Evolutionary conservation across 1,140 invertebrate genomes (phyloP).

Genomic region (Sitobion miscanthi): DNA sequence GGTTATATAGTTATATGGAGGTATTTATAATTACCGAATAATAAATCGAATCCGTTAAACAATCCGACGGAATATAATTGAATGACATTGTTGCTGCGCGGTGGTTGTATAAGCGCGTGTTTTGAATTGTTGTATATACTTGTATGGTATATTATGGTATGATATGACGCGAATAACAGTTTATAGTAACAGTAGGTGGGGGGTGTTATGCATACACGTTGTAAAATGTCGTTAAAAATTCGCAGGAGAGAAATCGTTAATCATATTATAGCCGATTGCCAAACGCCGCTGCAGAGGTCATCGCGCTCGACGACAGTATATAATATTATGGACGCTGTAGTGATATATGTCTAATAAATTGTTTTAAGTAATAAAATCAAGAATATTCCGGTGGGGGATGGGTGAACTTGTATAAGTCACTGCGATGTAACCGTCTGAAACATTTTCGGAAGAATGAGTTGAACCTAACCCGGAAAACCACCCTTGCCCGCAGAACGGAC

Average conservation of each 20-base stretch:
- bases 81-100: neutral
- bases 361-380: neutral
- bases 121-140: neutral
- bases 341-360: neutral
- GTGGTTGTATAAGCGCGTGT: neutral
- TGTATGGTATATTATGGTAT: neutral
- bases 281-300: neutral
- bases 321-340: neutral
- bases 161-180: neutral
- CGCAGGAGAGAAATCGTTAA: constrained; percentile 16
- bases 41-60: constrained; percentile 34
- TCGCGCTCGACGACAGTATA: neutral
- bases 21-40: neutral
- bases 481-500: neutral
- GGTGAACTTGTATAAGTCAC: neutral
- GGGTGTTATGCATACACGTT: neutral
- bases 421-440: neutral
- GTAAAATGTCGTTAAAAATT: neutral
- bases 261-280: constrained; percentile 24
- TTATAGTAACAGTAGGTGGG: neutral
- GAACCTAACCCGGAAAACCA: neutral
- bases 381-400: neutral
- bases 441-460: neutral
- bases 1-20: neutral
- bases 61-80: neutral